Base-by-base conservation (phyloP, 2,888 invertebrate genomes). In the Dermolepida albohirtum region DNA sequence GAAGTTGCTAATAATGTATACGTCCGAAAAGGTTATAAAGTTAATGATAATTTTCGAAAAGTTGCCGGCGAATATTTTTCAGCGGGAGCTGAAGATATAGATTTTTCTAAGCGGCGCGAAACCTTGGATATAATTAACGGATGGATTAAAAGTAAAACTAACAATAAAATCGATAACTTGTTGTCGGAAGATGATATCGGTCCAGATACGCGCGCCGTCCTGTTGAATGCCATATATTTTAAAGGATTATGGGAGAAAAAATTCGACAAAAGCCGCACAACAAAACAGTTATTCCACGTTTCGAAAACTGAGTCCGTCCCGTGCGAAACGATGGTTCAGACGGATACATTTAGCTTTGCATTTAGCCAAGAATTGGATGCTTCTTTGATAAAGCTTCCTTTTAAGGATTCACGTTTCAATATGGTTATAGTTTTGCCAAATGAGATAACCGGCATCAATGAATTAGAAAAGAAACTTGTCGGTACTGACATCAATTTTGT, bases 211-310 rank as follows among this genome's bases (percentile, higher is more conserved):
- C 85, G 89, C 55, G 81, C 93, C 67, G 89, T 95, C 1, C 86
- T 96, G 5, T 87, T 94, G 2, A 96, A 94, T 79, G 95, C 94
- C 0, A 87, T 96, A 11, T 94, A 95, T 80, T 96, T 96, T 83
- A 95, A 95, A 85, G 88, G 91, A 1, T 85, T 87, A 39, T 96
- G 95, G 94, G 81, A 84, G 44, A 79, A 86, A 29, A 85, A 89
- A 74, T 97, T 96, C 77, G 78, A 90, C 22, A 77, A 84, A 0
- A 74, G 77, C 0, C 27, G 74, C 1, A 96, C 95, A 0, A 73
- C 69, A 14, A 84, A 87, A 0, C 85, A 83, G 63, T 86, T 87
- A 1, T 97, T 97, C 84, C 86, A 89, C 76, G 69, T 89, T 8
- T 85, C 85, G 41, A 80, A 81, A 8, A 82, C 81, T 0, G 84